Percentiles rank a stretch among this genome's conserved stretches.
These are phyloP conservation scores for Ailuropoda melanoleuca DNA, from an alignment of 2,113 vertebrate species.

Conservation along the genomic window DNA sequence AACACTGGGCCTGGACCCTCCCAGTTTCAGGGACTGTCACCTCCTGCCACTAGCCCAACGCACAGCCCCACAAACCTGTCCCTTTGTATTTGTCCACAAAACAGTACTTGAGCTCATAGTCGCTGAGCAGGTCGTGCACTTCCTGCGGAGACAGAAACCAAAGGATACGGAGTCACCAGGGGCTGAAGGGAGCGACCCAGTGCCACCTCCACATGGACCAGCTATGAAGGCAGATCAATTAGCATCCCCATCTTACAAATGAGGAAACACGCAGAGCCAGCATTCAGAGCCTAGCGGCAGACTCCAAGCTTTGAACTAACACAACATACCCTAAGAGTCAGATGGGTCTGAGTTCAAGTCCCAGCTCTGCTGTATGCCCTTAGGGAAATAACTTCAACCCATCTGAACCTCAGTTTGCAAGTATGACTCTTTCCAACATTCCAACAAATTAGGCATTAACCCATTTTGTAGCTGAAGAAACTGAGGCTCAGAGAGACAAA, in stretches of 20 bases:
- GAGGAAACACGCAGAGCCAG: neutral
- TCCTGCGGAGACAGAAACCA: conserved; percentile 85
- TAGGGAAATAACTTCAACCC: neutral
- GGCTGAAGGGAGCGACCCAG: neutral
- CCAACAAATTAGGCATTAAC: neutral
- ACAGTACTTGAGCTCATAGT: conserved; percentile 96
- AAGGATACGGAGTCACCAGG: conserved; percentile 19
- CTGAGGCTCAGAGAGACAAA: neutral
- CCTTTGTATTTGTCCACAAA: conserved; percentile 98
- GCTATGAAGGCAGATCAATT: neutral
- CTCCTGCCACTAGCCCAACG: neutral
- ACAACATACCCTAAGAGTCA: neutral
- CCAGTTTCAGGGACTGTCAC: neutral
- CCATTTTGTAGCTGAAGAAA: neutral
- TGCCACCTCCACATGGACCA: neutral
- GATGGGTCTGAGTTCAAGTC: neutral
- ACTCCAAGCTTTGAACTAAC: neutral
- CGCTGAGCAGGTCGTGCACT: conserved; percentile 92
- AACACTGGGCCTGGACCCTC: neutral
- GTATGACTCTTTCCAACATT: neutral
- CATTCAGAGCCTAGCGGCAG: neutral
- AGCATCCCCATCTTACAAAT: neutral
- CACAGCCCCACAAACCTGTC: conserved; percentile 88
- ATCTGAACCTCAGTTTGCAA: neutral
- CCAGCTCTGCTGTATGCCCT: neutral